Percentiles rank a stretch among this genome's conserved stretches.
These are phyloP conservation scores for Halcyon chelicuti DNA, from an alignment of 2,797 vertebrate genomes.

Conservation along the genomic window DNA sequence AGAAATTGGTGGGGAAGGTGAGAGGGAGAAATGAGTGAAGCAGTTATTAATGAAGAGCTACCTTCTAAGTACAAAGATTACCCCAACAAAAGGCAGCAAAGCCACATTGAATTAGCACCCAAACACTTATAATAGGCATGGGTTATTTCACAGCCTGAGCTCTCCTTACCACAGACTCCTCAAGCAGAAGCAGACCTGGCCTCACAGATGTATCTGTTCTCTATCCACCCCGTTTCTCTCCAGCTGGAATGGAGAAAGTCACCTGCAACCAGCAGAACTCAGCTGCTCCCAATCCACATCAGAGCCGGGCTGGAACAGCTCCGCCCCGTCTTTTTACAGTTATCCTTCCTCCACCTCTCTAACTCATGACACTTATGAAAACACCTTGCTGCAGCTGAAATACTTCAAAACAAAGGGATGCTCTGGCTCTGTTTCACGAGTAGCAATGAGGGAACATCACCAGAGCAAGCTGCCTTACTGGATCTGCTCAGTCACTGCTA, in stretches of 20 bases:
- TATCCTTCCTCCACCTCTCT: constrained; percentile 53
- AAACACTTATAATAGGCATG: neutral
- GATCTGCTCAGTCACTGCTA: neutral
- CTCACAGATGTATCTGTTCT: constrained; percentile 3
- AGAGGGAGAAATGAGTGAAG: neutral
- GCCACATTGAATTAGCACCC: neutral
- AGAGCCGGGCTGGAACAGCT: constrained; percentile 63
- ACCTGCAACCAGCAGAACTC: constrained; percentile 50
- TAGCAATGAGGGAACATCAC: neutral
- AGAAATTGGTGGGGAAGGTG: neutral
- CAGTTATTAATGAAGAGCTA: constrained; percentile 32
- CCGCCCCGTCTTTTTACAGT: constrained; percentile 43
- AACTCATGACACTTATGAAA: constrained; percentile 10
- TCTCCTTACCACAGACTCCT: neutral
- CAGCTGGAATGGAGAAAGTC: constrained; percentile 43
- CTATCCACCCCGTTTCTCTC: neutral
- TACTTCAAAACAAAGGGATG: neutral
- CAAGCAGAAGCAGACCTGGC: neutral
- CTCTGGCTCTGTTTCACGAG: neutral
- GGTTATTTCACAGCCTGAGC: neutral
- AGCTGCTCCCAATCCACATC: constrained; percentile 50
- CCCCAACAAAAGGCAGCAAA: neutral
- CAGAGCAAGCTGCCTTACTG: neutral
- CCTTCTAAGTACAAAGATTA: constrained; percentile 36
- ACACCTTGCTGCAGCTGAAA: constrained; percentile 22